Conservation (phyloP, 2,888 invertebrate species). For the Campoletis raptor region DNA sequence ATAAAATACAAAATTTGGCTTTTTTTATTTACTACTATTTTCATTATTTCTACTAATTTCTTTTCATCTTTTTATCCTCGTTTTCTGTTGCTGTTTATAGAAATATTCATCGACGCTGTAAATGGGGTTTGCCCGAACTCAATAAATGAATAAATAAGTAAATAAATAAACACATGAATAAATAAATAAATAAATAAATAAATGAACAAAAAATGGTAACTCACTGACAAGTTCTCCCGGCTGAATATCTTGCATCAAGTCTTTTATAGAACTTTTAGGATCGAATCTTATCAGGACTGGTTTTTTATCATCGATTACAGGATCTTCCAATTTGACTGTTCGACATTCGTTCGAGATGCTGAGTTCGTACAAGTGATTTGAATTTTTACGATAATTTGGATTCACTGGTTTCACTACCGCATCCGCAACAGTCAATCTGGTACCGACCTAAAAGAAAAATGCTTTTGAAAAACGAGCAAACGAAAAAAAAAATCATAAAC, state of each 20-base stretch:
- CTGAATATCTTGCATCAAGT: background rate
- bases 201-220: background rate
- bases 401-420: slow-evolving; percentile 10
- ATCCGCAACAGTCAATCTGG: background rate
- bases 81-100: too few relatives aligned
- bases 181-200: too few relatives aligned
- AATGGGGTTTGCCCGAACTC: too few relatives aligned
- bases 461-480: background rate
- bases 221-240: background rate
- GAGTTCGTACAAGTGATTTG: background rate
- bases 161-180: too few relatives aligned
- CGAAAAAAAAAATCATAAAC: too few relatives aligned
- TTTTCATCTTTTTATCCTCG: too few relatives aligned
- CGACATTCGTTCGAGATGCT: slow-evolving; percentile 10
- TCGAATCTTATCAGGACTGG: too few relatives aligned
- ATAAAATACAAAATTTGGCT: background rate
- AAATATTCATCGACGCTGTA: too few relatives aligned
- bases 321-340: background rate
- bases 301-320: background rate
- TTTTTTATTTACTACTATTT: too few relatives aligned
- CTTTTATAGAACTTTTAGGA: background rate
- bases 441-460: slow-evolving; percentile 13
- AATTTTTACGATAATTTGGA: slow-evolving; percentile 15
- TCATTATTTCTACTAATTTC: too few relatives aligned
- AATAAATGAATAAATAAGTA: too few relatives aligned